These are phyloP conservation scores for Loris lydekkerianus DNA, from an alignment of 2,797 vertebrate species.

Conservation along the genomic window DNA sequence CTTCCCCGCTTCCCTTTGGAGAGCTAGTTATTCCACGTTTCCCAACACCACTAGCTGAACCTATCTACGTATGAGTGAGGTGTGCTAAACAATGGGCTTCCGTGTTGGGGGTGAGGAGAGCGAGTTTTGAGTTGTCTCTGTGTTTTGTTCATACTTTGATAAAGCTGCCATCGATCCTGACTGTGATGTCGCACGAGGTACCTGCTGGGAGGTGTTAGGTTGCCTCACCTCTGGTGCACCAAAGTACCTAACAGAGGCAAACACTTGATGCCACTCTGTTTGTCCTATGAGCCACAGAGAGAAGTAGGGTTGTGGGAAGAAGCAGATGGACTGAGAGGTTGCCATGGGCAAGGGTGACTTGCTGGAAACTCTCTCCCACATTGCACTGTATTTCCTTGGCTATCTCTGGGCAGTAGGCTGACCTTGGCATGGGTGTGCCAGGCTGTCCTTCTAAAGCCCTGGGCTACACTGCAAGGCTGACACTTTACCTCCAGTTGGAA, in stretches of 20 bases:
- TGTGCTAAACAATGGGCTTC: background rate
- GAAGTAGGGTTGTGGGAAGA: constrained; percentile 7
- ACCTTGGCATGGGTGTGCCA: background rate
- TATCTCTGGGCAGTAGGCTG: background rate
- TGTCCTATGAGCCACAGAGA: constrained; percentile 7
- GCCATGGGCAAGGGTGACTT: background rate
- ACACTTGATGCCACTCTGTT: constrained; percentile 68
- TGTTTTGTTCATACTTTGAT: background rate
- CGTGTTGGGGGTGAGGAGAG: background rate
- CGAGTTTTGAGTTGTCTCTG: constrained; percentile 33
- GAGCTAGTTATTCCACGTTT: constrained; percentile 23
- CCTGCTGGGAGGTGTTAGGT: constrained; percentile 82
- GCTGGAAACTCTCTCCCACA: background rate
- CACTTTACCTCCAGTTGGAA: background rate
- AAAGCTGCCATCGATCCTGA: constrained; percentile 63
- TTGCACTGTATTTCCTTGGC: background rate
- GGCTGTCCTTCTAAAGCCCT: background rate
- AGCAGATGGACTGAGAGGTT: background rate
- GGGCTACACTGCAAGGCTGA: background rate
- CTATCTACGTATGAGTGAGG: background rate
- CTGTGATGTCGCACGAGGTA: constrained; percentile 75
- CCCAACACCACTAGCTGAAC: background rate
- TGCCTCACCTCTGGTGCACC: constrained; percentile 82
- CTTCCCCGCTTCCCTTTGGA: background rate
- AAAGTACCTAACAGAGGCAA: constrained; percentile 77